These are phyloP conservation scores for Petrocephalus microphthalmus DNA, from an alignment of 2,113 vertebrate species.

Conservation along the genomic window DNA sequence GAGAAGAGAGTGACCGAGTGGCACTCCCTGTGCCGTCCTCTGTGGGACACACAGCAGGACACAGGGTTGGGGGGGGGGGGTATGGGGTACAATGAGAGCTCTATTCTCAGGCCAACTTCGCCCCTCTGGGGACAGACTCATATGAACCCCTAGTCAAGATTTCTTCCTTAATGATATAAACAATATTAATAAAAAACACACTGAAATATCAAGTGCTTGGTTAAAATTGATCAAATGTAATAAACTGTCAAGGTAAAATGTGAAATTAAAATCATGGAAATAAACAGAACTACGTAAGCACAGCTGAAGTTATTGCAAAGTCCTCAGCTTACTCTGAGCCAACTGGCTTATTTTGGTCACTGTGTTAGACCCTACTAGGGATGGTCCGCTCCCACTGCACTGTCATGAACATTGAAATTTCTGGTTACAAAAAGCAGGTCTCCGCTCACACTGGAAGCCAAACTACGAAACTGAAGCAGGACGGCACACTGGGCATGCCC, in stretches of 20 bases:
- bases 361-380: slow-evolving; percentile 58
- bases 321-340: background rate
- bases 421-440: slow-evolving; percentile 57
- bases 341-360: slow-evolving; percentile 47
- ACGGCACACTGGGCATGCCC: background rate
- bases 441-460: slow-evolving; percentile 2
- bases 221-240: background rate
- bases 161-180: background rate
- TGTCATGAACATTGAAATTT: slow-evolving; percentile 60
- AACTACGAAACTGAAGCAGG: background rate
- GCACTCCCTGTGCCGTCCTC: slow-evolving; percentile 61
- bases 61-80: slow-evolving; percentile 27
- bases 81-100: slow-evolving; percentile 39
- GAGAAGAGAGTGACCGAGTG: slow-evolving; percentile 66
- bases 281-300: background rate
- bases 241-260: background rate
- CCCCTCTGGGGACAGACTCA: slow-evolving; percentile 14
- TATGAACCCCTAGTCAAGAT: background rate
- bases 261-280: background rate
- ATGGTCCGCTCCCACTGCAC: slow-evolving; percentile 49
- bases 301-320: background rate
- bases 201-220: background rate
- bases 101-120: slow-evolving; percentile 35
- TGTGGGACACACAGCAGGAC: slow-evolving; percentile 38
- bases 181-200: background rate